These are phyloP conservation scores for Otocyon megalotis DNA, from an alignment of 2,113 vertebrate species.

Conservation along the genomic window DNA sequence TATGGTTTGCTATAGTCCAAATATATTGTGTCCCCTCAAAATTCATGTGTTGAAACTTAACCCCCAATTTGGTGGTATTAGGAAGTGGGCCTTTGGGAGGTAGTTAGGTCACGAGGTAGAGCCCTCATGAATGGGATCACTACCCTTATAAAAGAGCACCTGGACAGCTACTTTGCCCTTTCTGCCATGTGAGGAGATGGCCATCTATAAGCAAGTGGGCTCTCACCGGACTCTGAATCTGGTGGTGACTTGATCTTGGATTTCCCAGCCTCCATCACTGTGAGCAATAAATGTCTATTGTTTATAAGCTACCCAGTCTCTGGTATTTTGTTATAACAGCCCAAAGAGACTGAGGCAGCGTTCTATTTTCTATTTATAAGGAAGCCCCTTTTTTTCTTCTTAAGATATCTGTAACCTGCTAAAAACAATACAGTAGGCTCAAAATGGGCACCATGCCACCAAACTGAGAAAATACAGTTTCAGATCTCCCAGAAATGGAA, in stretches of 20 bases:
- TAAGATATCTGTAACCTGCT: not conserved
- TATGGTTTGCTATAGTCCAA: not conserved
- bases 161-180: not conserved
- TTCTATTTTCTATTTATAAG: not conserved
- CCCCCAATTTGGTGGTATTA: not conserved
- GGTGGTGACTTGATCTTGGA: not conserved
- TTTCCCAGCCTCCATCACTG: not conserved
- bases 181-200: not conserved
- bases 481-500: not conserved
- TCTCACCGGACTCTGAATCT: not conserved
- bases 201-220: not conserved
- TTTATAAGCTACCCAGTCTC: not conserved
- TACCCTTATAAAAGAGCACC: not conserved
- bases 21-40: not conserved
- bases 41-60: not conserved
- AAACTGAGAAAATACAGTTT: not conserved
- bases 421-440: not conserved
- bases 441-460: not conserved
- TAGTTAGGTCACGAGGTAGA: not conserved
- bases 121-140: not conserved
- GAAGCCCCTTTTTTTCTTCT: slow-evolving; percentile 28
- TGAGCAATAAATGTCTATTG: not conserved
- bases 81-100: not conserved
- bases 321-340: not conserved
- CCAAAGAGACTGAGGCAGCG: not conserved